Conservation (phyloP, 2,113 vertebrate genomes). For the Potamarius usumacintae region DNA sequence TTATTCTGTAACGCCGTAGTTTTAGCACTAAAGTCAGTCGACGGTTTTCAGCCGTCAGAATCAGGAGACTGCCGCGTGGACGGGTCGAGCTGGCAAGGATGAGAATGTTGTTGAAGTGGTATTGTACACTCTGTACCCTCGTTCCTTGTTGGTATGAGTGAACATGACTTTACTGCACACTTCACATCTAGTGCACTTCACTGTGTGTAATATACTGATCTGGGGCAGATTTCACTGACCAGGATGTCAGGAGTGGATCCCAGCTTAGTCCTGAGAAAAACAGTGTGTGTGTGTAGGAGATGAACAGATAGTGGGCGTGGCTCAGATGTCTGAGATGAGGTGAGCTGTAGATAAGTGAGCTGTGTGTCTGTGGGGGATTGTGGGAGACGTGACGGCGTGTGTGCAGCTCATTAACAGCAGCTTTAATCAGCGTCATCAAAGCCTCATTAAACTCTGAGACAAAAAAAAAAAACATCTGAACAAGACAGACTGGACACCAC, state of each 20-base stretch:
- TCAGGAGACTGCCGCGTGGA: no score
- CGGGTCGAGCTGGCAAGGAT: no score
- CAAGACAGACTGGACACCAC: not conserved
- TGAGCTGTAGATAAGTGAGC: slow-evolving; percentile 58
- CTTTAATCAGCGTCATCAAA: slow-evolving; percentile 32
- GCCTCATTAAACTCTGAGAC: slow-evolving; percentile 25
- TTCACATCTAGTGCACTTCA: no score
- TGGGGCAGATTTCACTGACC: not conserved
- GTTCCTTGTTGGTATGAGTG: not conserved
- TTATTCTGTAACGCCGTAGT: no score
- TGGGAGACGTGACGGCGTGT: slow-evolving; percentile 43
- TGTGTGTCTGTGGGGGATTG: slow-evolving; percentile 30
- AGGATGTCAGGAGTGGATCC: not conserved
- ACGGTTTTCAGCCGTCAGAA: no score
- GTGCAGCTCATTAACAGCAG: slow-evolving; percentile 56
- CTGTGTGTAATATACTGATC: not conserved
- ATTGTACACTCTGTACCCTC: not conserved
- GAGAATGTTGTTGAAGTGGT: not conserved
- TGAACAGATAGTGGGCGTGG: slow-evolving; percentile 57
- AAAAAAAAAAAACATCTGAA: not conserved
- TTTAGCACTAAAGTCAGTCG: no score
- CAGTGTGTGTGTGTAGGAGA: slow-evolving; percentile 31
- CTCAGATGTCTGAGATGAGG: slow-evolving; percentile 53
- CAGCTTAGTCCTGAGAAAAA: not conserved
- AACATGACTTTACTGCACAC: not conserved